Percentiles rank a stretch among this genome's conserved stretches.
phyloP scores from a whole-genome alignment of 2,113 vertebrate genomes.

The Urocitellus parryii region DNA sequence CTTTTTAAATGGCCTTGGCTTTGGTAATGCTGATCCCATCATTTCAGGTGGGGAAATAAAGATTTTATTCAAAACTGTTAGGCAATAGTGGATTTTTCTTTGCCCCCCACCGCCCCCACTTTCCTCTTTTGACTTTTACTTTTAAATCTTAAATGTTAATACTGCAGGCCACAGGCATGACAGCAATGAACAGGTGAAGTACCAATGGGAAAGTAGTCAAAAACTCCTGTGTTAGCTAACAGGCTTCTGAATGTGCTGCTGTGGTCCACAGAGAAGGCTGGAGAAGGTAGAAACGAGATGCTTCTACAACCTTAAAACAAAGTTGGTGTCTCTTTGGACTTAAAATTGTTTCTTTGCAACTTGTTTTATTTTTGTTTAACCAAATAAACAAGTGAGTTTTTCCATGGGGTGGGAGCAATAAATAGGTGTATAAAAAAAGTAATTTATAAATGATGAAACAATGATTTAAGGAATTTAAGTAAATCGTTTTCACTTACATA shows the following conservation, averaged over 20 bases:
- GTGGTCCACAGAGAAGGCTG: conserved; percentile 91
- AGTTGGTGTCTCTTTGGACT: conserved; percentile 95
- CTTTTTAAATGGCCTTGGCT: background rate
- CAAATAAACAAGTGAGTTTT: conserved; percentile 92
- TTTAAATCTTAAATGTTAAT: conserved; percentile 60
- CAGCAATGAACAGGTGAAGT: conserved; percentile 84
- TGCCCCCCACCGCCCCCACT: background rate
- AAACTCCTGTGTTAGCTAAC: conserved; percentile 85
- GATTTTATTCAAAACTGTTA: background rate
- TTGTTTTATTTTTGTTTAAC: conserved; percentile 95
- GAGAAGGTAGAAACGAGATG: conserved; percentile 90
- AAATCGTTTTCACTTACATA: background rate
- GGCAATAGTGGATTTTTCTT: conserved; percentile 29
- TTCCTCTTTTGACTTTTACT: conserved; percentile 28
- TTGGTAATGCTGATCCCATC: background rate
- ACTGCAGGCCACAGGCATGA: conserved; percentile 80
- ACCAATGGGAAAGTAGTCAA: conserved; percentile 81
- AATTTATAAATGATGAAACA: conserved; percentile 5
- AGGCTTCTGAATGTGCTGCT: conserved; percentile 91
- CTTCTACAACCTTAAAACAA: conserved; percentile 92
- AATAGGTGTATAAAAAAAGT: background rate
- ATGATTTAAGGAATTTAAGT: background rate
- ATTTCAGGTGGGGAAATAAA: background rate
- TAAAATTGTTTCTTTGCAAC: conserved; percentile 98
- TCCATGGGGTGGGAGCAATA: too few relatives aligned